Percentiles rank a stretch among this genome's conserved stretches.
Evolutionary conservation across 2,888 invertebrate genomes (phyloP).

Genomic region (Caenorhabditis becei): DNA sequence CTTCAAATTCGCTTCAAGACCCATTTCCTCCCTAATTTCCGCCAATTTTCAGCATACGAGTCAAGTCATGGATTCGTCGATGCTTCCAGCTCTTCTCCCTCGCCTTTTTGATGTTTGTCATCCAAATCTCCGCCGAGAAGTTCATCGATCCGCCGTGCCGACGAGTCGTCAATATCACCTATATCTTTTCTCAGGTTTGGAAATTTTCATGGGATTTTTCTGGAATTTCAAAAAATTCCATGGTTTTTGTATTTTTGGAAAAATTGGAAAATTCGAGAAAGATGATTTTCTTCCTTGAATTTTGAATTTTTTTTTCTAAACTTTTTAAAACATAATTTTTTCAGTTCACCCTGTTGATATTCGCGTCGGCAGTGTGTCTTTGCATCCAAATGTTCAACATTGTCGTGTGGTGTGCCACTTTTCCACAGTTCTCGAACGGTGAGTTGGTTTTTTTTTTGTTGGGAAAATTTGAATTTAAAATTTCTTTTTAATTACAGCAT

Average conservation of each 20-base stretch:
- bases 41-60: conserved; percentile 65
- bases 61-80: conserved; percentile 67
- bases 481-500: no score
- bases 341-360: conserved; percentile 59
- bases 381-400: conserved; percentile 69
- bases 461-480: no score
- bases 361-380: conserved; percentile 52
- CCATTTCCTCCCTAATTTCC: no score
- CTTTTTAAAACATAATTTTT: background rate
- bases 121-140: conserved; percentile 62
- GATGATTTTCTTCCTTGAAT: no score
- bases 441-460: conserved; percentile 21
- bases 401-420: conserved; percentile 65
- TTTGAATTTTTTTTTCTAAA: background rate
- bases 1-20: no score
- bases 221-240: background rate
- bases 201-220: background rate
- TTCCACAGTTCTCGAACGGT: conserved; percentile 70
- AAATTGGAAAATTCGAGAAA: no score
- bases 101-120: conserved; percentile 46
- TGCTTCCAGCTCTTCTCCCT: conserved; percentile 54
- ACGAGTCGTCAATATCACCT: conserved; percentile 90
- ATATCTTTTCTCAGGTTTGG: conserved; percentile 87
- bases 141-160: conserved; percentile 85
- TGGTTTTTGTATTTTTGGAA: no score